Conservation (phyloP, 2,888 invertebrate species). For the Syrphus vitripennis region DNA sequence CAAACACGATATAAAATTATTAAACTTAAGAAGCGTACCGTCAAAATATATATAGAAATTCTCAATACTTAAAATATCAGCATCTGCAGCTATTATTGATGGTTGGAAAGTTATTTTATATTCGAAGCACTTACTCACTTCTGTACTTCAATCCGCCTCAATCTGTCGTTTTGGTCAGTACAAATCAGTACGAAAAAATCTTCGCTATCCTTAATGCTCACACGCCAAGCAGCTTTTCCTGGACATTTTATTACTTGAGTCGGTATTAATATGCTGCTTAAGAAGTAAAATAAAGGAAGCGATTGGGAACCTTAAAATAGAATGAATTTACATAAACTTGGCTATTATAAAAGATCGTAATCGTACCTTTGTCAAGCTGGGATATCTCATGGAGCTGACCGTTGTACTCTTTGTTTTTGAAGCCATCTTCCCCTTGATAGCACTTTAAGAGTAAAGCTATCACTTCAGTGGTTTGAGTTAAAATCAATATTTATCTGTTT, state of each 20-base stretch:
- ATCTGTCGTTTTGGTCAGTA: constrained; percentile 6
- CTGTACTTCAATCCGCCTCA: neutral
- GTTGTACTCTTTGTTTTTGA: neutral
- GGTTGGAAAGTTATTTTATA: constrained; percentile 29
- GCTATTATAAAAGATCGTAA: too few relatives aligned
- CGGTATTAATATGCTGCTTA: neutral
- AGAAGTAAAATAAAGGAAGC: constrained; percentile 14
- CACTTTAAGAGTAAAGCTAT: neutral
- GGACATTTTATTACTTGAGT: constrained; percentile 4
- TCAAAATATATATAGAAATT: constrained; percentile 31
- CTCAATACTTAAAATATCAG: constrained; percentile 3
- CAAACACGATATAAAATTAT: constrained; percentile 8
- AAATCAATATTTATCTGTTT: neutral
- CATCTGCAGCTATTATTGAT: constrained; percentile 15
- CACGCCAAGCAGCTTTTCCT: constrained; percentile 9
- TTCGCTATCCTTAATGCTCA: constrained; percentile 20
- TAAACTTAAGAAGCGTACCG: constrained; percentile 19
- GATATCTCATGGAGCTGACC: too few relatives aligned
- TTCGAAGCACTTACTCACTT: neutral
- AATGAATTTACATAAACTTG: neutral
- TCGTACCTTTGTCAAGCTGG: too few relatives aligned
- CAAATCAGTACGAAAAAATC: neutral
- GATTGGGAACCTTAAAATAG: neutral
- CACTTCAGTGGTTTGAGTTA: neutral
- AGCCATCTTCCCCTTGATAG: neutral